Conservation (phyloP, 2,888 invertebrate genomes). For the Diadegma fenestrale region DNA sequence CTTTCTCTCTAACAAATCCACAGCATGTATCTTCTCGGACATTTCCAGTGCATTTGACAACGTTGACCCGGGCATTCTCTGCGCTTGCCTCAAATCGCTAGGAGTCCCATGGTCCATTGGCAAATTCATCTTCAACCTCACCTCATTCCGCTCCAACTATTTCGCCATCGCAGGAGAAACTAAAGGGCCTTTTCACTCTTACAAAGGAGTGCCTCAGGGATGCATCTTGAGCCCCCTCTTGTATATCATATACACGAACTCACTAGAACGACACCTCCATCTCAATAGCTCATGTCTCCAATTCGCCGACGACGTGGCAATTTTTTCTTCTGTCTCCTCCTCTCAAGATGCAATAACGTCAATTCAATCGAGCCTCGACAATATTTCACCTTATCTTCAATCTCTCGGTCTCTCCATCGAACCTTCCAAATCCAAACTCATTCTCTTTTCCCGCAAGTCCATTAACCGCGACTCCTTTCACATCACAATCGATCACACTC, state of each 20-base stretch:
- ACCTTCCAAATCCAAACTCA: conserved; percentile 45
- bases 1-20: conserved; percentile 19
- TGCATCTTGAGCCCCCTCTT: conserved; percentile 2
- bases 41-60: conserved; percentile 47
- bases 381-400: conserved; percentile 13
- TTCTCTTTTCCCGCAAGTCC: conserved; percentile 28
- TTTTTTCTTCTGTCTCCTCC: not conserved
- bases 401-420: conserved; percentile 23
- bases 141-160: conserved; percentile 19
- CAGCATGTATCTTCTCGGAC: conserved; percentile 22
- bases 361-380: conserved; percentile 22
- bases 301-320: conserved; percentile 53
- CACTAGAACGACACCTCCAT: not conserved
- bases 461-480: not conserved
- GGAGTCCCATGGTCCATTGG: conserved; percentile 19
- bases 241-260: conserved; percentile 50
- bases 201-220: conserved; percentile 50
- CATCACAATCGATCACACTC: conserved; percentile 6
- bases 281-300: conserved; percentile 11
- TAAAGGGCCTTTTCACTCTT: conserved; percentile 4
- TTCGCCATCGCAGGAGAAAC: conserved; percentile 48
- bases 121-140: conserved; percentile 52
- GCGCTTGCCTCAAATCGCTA: not conserved
- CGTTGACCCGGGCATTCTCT: conserved; percentile 23
- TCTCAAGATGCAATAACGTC: conserved; percentile 4